phyloP scores from a whole-genome alignment of 1,140 invertebrate species.

The Cydia amplana region DNA sequence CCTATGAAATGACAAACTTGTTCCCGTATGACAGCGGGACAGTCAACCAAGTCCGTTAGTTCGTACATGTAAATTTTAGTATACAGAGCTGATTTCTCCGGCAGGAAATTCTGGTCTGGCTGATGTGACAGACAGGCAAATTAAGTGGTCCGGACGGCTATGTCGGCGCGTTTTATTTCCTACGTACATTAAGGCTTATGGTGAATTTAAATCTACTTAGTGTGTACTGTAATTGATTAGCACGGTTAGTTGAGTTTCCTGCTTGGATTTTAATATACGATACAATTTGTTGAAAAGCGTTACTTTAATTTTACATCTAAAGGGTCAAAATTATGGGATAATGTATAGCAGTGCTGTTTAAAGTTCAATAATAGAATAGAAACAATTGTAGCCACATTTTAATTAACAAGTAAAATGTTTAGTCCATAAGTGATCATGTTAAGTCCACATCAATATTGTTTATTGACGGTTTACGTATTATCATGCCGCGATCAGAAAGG shows the following conservation, averaged over 20 bases:
- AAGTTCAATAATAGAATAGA: no score
- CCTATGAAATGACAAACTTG: background rate
- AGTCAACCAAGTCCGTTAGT: background rate
- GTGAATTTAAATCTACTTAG: background rate
- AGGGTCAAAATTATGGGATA: no score
- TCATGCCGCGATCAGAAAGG: no score
- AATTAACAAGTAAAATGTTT: background rate
- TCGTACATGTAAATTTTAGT: background rate
- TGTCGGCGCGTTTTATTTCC: background rate
- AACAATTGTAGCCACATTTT: background rate
- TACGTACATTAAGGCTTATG: background rate
- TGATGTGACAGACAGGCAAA: background rate
- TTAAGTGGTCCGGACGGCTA: background rate
- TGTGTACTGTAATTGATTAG: background rate
- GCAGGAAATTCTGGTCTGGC: background rate
- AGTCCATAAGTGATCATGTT: background rate
- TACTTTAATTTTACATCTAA: no score
- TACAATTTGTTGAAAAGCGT: background rate
- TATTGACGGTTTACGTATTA: background rate
- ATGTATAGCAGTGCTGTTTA: no score
- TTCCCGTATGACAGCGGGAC: background rate
- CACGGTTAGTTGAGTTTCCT: background rate
- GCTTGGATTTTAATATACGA: background rate
- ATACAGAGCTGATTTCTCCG: background rate
- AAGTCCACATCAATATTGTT: constrained; percentile 2